A percentile compares a stretch with the other conserved stretches of the same genome.
These are phyloP conservation scores for Platichthys stellatus DNA, from an alignment of 2,113 vertebrate species.

Conservation along the genomic window DNA sequence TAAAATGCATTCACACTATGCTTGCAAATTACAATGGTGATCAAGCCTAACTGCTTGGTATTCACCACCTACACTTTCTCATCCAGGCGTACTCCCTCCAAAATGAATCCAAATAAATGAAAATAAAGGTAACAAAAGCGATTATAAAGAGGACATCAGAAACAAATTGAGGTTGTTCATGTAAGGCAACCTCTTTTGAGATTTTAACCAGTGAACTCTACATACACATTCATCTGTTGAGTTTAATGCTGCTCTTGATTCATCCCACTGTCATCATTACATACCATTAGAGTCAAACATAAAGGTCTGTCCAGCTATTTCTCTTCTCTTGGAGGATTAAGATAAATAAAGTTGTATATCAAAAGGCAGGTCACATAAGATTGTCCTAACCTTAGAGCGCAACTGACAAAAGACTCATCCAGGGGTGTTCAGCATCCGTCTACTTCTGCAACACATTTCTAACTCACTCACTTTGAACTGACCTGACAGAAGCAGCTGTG, in stretches of 20 bases:
- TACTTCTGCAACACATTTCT: constrained; percentile 1
- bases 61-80: constrained; percentile 17
- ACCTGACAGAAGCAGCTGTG: neutral
- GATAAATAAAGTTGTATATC: neutral
- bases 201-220: constrained; percentile 10
- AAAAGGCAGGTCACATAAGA: neutral
- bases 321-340: neutral
- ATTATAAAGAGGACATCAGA: constrained; percentile 32
- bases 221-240: neutral
- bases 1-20: constrained; percentile 32
- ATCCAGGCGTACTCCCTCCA: constrained; percentile 23
- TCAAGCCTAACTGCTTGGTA: constrained; percentile 19
- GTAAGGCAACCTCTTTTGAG: neutral
- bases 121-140: constrained; percentile 43
- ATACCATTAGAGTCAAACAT: neutral
- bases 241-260: too few species aligned
- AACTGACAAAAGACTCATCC: neutral
- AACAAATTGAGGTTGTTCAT: neutral
- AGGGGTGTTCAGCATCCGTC: neutral
- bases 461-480: neutral
- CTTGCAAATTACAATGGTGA: constrained; percentile 43
- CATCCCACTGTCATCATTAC: neutral
- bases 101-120: constrained; percentile 59
- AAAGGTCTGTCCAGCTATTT: neutral
- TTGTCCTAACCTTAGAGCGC: neutral